Percentiles rank a stretch among this genome's conserved stretches.
These are phyloP conservation scores for Platysteira castanea DNA, from an alignment of 2,113 vertebrate genomes.

Conservation along the genomic window DNA sequence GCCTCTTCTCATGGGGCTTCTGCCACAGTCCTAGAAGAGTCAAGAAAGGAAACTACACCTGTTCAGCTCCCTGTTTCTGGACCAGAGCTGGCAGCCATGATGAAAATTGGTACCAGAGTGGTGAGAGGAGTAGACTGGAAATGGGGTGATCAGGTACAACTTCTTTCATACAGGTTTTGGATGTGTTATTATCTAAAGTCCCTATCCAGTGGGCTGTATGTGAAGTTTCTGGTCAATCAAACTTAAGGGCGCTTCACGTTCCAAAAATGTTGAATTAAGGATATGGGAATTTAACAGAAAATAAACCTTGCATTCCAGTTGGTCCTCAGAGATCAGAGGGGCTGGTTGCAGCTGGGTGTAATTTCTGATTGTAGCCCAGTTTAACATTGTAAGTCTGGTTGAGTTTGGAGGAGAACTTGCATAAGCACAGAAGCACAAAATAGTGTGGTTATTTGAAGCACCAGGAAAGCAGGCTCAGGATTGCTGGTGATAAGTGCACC, in stretches of 20 bases:
- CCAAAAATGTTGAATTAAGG: background rate
- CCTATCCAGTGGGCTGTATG: background rate
- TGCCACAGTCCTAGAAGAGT: slow-evolving; percentile 94
- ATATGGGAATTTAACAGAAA: background rate
- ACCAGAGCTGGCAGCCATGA: slow-evolving; percentile 95
- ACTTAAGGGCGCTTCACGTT: background rate
- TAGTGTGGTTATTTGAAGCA: background rate
- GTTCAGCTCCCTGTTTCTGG: slow-evolving; percentile 90
- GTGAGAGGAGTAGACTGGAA: slow-evolving; percentile 99
- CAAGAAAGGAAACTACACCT: slow-evolving; percentile 86
- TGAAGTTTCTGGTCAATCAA: background rate
- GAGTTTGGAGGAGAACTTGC: background rate
- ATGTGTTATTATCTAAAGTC: background rate
- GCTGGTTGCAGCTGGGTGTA: background rate
- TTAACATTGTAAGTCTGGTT: background rate
- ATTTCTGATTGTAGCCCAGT: background rate
- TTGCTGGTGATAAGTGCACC: background rate
- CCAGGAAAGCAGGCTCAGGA: background rate
- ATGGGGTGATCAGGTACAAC: slow-evolving; percentile 94
- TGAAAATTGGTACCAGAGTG: slow-evolving; percentile 98
- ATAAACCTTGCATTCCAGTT: background rate
- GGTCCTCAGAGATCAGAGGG: background rate
- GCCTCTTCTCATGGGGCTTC: slow-evolving; percentile 82
- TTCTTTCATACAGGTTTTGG: background rate
- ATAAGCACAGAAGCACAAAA: background rate